Evolutionary conservation across 2,888 invertebrate genomes (phyloP).

Genomic region (Drosophila neonasuta): DNA sequence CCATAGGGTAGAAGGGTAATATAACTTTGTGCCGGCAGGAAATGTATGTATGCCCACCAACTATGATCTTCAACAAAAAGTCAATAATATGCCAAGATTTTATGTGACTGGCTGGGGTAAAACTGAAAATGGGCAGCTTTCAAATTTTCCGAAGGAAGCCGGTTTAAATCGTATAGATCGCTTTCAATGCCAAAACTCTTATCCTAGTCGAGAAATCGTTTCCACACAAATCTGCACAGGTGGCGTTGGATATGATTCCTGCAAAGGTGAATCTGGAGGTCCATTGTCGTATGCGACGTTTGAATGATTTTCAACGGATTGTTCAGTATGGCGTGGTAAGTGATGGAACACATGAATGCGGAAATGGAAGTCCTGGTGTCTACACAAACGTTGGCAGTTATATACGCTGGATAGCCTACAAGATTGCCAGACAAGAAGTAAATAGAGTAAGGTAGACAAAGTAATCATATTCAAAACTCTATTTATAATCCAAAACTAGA

Average conservation of each 20-base stretch:
- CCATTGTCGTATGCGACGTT: not conserved
- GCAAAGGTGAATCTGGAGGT: conserved; percentile 38
- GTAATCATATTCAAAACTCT: too few relatives aligned
- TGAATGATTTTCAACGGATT: not conserved
- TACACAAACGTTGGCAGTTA: conserved; percentile 6
- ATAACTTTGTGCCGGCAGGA: too few relatives aligned
- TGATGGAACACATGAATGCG: rapidly evolving
- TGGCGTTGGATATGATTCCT: not conserved
- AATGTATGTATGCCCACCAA: conserved; percentile 18
- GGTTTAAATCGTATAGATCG: not conserved
- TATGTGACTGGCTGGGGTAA: conserved; percentile 35
- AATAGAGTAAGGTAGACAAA: too few relatives aligned
- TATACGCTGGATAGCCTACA: conserved; percentile 4
- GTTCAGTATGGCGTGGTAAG: conserved; percentile 40
- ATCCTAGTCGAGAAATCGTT: not conserved
- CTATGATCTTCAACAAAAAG: not conserved
- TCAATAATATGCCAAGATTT: not conserved
- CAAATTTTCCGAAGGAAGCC: conserved; percentile 6
- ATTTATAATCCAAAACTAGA: too few relatives aligned
- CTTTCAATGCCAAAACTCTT: not conserved
- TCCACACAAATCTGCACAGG: conserved; percentile 33
- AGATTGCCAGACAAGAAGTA: not conserved
- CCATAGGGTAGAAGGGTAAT: too few relatives aligned
- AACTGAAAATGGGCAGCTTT: rapidly evolving
- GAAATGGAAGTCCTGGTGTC: not conserved